Base-by-base conservation (phyloP, 2,797 vertebrate genomes). In the Poeciliopsis infans region DNA sequence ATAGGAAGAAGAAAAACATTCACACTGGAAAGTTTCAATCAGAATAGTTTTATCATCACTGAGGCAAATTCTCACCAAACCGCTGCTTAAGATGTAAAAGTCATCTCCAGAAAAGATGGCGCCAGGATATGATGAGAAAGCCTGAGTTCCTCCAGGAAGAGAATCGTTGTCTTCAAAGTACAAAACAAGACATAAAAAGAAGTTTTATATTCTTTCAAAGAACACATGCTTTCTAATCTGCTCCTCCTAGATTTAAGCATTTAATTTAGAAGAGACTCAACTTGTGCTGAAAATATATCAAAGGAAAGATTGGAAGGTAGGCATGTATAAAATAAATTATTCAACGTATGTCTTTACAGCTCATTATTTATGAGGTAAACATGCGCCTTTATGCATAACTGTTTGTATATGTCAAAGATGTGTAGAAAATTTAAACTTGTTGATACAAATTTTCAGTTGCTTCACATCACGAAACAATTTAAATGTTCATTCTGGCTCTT, bases 51-150 rank as follows among this genome's bases (percentile, higher is more conserved):
- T 4, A 23, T 76, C 5, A 36, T 36, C 20, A 23, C 0, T 61
- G 53, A 36, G 36, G 74, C 18, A 55, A 74, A 39, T 59, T 79
- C 96, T 97, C 88, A 99, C 98, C 97, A 99, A 90, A 47, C 97
- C 96, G 0, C 96, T 99, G 88, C 97, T 97, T 59, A 98, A 91
- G 83, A 99, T 94, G 85, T 99, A 99, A 92, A 99, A 99, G 91
- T 99, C 98, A 64, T 99, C 98, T 3, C 96, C 95, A 0, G 98
- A 99, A 91, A 98, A 98, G 82, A 99, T 97, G 25, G 96, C 92
- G 66, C 97, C 98, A 0, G 98, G 98, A 75, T 99, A 99, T 31
- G 98, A 99, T 0, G 98, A 99, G 89, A 99, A 99, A 0, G 95
- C 95, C 87, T 97, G 94, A 76, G 88, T 75, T 53, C 86, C 93